Conservation (phyloP, 2,797 vertebrate species). For the Pseudochaenichthys georgianus region DNA sequence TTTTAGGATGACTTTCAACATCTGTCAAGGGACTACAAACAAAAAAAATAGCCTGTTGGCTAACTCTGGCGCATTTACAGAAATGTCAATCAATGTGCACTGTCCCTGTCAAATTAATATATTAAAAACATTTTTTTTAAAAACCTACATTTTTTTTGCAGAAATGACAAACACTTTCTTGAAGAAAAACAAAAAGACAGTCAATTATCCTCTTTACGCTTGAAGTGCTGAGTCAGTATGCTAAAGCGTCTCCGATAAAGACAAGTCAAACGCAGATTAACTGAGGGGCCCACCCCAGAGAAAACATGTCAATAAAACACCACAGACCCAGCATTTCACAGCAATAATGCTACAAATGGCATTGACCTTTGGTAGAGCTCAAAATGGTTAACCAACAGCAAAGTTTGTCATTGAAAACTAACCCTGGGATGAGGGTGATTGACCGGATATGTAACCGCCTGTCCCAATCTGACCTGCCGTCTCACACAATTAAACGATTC, state of each 20-base stretch:
- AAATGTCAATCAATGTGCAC: too few relatives aligned
- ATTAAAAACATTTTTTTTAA: too few relatives aligned
- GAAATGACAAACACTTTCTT: neutral
- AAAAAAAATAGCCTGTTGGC: too few relatives aligned
- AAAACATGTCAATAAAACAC: constrained; percentile 32
- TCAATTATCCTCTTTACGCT: neutral
- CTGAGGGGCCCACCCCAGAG: neutral
- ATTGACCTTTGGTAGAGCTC: constrained; percentile 7
- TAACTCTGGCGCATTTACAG: too few relatives aligned
- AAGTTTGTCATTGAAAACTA: constrained; percentile 26
- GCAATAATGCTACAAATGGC: constrained; percentile 6
- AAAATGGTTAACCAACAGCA: constrained; percentile 42
- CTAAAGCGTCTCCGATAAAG: constrained; percentile 20
- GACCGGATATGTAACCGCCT: constrained; percentile 49
- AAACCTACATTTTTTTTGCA: neutral
- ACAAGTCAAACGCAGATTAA: constrained; percentile 1
- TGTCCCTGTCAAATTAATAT: too few relatives aligned
- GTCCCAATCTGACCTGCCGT: constrained; percentile 50
- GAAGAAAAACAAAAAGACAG: neutral
- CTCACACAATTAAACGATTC: constrained; percentile 58
- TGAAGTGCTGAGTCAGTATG: neutral
- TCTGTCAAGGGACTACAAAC: too few relatives aligned
- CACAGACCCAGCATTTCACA: constrained; percentile 27
- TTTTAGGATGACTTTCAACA: too few relatives aligned
- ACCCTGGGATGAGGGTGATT: constrained; percentile 25